These are phyloP conservation scores for Phymanthus crucifer DNA, from an alignment of 92 coral and sea anemone species.

Conservation along the genomic window DNA sequence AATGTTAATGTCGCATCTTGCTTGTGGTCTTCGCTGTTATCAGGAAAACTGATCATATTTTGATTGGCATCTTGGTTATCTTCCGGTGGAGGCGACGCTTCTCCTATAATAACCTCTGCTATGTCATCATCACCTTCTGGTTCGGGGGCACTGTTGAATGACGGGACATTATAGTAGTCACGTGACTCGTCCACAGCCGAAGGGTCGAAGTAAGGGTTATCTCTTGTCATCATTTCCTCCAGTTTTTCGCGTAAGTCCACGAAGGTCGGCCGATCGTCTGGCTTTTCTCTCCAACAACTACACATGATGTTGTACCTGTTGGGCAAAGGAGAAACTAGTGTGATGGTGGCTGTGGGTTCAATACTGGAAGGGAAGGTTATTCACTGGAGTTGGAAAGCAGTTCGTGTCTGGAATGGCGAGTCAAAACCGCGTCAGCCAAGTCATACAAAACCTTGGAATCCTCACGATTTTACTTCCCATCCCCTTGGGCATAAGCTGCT, in stretches of 20 bases:
- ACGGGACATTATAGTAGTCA: slow-evolving; percentile 79
- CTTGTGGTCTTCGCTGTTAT: background rate
- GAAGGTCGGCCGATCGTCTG: slow-evolving; percentile 50
- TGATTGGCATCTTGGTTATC: background rate
- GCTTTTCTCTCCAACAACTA: slow-evolving; percentile 43
- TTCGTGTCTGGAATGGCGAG: too few relatives aligned
- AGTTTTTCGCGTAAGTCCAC: slow-evolving; percentile 41
- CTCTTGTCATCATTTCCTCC: slow-evolving; percentile 68
- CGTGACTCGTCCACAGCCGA: slow-evolving; percentile 68
- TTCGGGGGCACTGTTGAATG: slow-evolving; percentile 76
- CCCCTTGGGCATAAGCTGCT: too few relatives aligned
- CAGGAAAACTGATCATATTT: background rate
- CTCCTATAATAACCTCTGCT: slow-evolving; percentile 26
- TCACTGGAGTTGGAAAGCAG: too few relatives aligned
- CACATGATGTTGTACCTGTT: slow-evolving; percentile 45
- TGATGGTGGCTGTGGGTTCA: too few relatives aligned
- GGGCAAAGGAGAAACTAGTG: background rate
- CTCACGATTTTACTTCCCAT: too few relatives aligned
- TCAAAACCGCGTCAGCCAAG: too few relatives aligned
- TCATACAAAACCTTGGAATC: too few relatives aligned
- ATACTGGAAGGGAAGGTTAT: too few relatives aligned
- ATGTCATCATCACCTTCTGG: slow-evolving; percentile 37
- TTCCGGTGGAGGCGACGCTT: slow-evolving; percentile 3
- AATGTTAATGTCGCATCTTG: background rate
- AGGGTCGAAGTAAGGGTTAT: slow-evolving; percentile 80